Base-by-base conservation (phyloP, 1,140 invertebrate species). In the Drosophila kepulauana region DNA sequence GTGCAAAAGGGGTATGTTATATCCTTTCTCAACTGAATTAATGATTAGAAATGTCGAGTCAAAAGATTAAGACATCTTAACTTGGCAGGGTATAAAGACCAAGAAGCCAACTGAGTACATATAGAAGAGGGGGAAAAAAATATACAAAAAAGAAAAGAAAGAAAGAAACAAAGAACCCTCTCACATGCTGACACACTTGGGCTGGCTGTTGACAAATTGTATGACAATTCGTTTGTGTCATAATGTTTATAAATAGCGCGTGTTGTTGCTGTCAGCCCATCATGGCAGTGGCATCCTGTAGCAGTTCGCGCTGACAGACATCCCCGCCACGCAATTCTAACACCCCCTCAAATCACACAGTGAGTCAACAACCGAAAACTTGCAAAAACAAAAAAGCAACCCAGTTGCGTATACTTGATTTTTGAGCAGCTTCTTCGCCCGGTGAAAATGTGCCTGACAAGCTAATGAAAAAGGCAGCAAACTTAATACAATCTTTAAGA, bases 171-270 rank as follows among this genome's bases (percentile, higher is more conserved):
- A 65, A 58, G n/a, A 68, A 58, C 54, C 54, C 54, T 41, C 69
- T 20, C 16, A 11, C 35, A 45, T 13, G 35, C 35, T 38, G 35
- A 52, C 28, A 52, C 28, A 52, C 51, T 81, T 76, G 80, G 49
- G 75, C 68, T 79, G 54, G 74, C 86, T 90, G 85, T 89, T 89
- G 85, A 89, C 85, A 89, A 89, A 89, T 89, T 89, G 85, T 89
- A 85, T 89, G 86, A 89, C 85, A 89, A 89, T 89, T 89, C 85
- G 85, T 90, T 89, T 89, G 85, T 89, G 85, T 88, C 85, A 89
- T 89, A 89, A 89, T 89, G 85, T 88, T 88, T 88, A 88, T 88
- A 88, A 88, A 88, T 88, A 88, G 85, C 85, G 85, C 81, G 81
- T 89, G 85, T 89, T 87, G 73, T 84, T 75, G 66, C 73, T 88